A percentile compares a stretch with the other conserved stretches of the same genome.
These are phyloP conservation scores for Heterodera schachtii DNA, from an alignment of 1,140 invertebrate genomes.

Conservation along the genomic window DNA sequence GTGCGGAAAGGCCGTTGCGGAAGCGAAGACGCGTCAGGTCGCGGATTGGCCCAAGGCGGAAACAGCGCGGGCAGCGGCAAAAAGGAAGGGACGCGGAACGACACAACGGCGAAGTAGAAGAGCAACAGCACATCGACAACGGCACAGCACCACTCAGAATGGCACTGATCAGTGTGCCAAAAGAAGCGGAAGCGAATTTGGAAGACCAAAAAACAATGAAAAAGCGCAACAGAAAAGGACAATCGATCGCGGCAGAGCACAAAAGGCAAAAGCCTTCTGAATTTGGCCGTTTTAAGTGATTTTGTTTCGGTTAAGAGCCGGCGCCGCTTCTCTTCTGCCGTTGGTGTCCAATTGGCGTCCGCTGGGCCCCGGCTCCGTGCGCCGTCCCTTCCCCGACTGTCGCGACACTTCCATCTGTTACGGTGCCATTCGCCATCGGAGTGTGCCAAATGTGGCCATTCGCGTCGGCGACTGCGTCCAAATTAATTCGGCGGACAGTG, in stretches of 20 bases:
- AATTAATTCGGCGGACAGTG: slow-evolving; percentile 24
- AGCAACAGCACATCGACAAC: no score
- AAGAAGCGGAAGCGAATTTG: background rate
- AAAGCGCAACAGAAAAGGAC: background rate
- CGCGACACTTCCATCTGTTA: slow-evolving; percentile 10
- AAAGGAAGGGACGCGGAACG: background rate
- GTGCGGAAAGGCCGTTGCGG: background rate
- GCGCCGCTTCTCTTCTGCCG: background rate
- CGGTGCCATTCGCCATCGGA: slow-evolving; percentile 18
- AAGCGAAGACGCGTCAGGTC: background rate
- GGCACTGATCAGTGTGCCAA: background rate
- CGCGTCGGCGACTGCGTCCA: slow-evolving; percentile 17
- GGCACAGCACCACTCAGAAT: background rate
- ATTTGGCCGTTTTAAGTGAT: no score
- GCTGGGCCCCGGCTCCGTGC: background rate
- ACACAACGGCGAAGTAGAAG: background rate
- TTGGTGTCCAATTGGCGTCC: slow-evolving; percentile 29
- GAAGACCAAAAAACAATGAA: background rate
- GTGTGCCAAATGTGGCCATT: slow-evolving; percentile 5
- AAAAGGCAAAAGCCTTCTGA: background rate
- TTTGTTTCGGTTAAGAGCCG: background rate
- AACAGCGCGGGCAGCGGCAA: background rate
- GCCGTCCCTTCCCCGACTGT: slow-evolving; percentile 1
- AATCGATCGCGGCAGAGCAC: background rate
- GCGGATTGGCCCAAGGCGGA: background rate